These are phyloP conservation scores for Drosophila vallismaia DNA, from an alignment of 2,888 invertebrate species.

Conservation along the genomic window DNA sequence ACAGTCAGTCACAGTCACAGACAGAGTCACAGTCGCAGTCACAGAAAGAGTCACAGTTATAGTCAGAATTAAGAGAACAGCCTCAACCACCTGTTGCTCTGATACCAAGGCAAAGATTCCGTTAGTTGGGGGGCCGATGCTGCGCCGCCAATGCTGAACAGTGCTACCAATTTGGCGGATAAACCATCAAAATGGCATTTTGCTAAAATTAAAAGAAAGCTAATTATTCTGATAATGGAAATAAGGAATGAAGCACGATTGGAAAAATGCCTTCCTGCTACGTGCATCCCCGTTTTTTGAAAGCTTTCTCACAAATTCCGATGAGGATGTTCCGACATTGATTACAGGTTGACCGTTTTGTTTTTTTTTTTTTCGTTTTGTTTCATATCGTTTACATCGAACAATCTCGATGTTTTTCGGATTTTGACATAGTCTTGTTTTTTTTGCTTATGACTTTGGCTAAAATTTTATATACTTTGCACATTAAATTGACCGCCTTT, in stretches of 20 bases:
- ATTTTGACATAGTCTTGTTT: constrained; percentile 5
- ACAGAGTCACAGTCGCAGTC: too few species aligned
- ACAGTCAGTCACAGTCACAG: not conserved
- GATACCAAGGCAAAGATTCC: constrained; percentile 43
- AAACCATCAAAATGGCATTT: not conserved
- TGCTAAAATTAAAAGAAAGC: too few species aligned
- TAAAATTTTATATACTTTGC: constrained; percentile 44
- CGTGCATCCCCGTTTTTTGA: not conserved
- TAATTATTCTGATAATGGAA: too few species aligned
- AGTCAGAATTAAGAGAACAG: constrained; percentile 24
- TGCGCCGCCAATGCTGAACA: constrained; percentile 10
- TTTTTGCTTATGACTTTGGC: constrained; percentile 13
- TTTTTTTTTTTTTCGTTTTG: not conserved
- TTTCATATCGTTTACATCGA: not conserved
- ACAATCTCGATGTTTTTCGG: constrained; percentile 3
- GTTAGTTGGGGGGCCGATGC: constrained; percentile 25
- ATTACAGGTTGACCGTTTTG: not conserved
- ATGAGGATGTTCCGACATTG: not conserved
- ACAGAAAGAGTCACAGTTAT: too few species aligned
- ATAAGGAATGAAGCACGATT: too few species aligned
- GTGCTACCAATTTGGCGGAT: not conserved
- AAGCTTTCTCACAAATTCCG: not conserved
- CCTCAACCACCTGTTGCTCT: constrained; percentile 56
- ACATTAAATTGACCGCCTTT: constrained; percentile 61
- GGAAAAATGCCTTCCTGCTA: not conserved